phyloP scores from a whole-genome alignment of 2,113 vertebrate species.

The Ptyas mucosa region DNA sequence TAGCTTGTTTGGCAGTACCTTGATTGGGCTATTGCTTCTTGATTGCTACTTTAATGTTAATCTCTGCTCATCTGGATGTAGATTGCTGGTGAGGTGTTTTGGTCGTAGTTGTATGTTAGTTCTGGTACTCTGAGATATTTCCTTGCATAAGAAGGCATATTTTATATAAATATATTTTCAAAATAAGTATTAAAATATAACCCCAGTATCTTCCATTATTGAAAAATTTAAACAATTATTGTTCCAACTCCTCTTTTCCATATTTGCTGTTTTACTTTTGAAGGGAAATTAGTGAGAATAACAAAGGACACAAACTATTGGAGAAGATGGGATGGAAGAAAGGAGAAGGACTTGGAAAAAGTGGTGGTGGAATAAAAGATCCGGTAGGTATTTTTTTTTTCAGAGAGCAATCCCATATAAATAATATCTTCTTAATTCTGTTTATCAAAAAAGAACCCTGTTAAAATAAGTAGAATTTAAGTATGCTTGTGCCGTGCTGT shows the following conservation, averaged over 20 bases:
- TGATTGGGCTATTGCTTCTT: neutral
- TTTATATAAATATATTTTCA: neutral
- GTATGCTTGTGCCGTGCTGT: neutral
- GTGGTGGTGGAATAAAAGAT: slow-evolving; percentile 84
- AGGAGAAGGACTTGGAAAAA: slow-evolving; percentile 93
- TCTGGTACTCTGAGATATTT: neutral
- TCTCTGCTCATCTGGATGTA: neutral
- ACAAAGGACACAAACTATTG: slow-evolving; percentile 94
- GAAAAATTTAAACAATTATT: neutral
- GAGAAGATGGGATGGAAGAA: slow-evolving; percentile 99
- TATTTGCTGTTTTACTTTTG: slow-evolving; percentile 42
- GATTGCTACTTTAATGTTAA: neutral
- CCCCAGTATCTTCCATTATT: neutral
- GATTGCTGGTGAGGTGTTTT: neutral
- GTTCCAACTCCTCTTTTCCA: neutral
- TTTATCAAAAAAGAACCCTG: neutral
- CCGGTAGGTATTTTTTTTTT: slow-evolving; percentile 74
- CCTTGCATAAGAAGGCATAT: neutral
- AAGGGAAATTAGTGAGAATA: slow-evolving; percentile 92
- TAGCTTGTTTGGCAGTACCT: neutral
- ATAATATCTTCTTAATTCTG: neutral
- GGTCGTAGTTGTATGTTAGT: neutral
- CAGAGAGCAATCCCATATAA: neutral
- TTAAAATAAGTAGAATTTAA: neutral
- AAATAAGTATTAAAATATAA: neutral